phyloP scores from a whole-genome alignment of 2,888 invertebrate species.

The Erpobdella octoculata region DNA sequence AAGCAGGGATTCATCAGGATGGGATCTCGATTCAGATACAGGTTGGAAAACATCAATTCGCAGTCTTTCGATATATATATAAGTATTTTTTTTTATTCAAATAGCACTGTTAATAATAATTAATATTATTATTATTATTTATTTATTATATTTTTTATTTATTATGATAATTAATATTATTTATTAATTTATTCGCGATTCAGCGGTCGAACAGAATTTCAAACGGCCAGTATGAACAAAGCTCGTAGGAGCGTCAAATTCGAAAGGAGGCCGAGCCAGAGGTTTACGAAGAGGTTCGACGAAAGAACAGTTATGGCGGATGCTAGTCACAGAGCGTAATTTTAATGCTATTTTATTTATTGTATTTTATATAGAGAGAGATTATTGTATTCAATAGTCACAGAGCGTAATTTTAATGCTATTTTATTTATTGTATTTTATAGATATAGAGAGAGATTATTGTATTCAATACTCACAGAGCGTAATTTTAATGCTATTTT shows the following conservation, averaged over 20 bases:
- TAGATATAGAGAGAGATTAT: too few relatives aligned
- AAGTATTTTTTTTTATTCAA: not conserved
- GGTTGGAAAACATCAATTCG: constrained; percentile 48
- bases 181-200: not conserved
- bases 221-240: constrained; percentile 81
- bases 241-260: constrained; percentile 88
- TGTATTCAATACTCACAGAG: not conserved
- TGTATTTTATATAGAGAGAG: too few relatives aligned
- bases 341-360: not conserved
- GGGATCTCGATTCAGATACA: constrained; percentile 89
- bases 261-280: constrained; percentile 88
- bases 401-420: too few relatives aligned
- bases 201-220: constrained; percentile 93
- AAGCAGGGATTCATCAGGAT: constrained; percentile 90
- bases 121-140: not conserved
- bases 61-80: not conserved
- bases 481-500: not conserved
- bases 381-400: too few relatives aligned
- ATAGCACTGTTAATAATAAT: not conserved
- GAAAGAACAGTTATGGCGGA: too few relatives aligned
- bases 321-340: not conserved
- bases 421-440: too few relatives aligned
- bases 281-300: constrained; percentile 75
- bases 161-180: not conserved
- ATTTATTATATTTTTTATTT: not conserved